Conservation (phyloP, 1,140 invertebrate genomes). For the Bradysia coprophila region DNA sequence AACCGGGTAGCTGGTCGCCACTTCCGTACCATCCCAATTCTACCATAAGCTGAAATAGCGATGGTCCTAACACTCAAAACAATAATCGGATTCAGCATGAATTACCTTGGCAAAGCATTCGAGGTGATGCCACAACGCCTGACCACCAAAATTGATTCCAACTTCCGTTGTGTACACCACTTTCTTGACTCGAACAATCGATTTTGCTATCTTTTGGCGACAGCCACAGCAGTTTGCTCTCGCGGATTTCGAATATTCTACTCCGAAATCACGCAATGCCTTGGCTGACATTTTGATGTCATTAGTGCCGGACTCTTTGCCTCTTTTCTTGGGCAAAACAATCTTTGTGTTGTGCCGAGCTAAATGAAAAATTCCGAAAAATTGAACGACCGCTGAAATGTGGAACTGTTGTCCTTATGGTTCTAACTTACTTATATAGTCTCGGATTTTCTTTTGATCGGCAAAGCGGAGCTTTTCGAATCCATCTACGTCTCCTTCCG, state of each 20-base stretch:
- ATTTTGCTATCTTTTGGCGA: conserved; percentile 51
- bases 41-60: conserved; percentile 8
- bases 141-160: conserved; percentile 58
- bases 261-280: conserved; percentile 44
- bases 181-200: conserved; percentile 54
- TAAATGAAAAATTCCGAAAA: not conserved
- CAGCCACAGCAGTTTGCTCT: conserved; percentile 72
- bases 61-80: too few relatives aligned
- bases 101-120: conserved; percentile 59
- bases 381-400: too few relatives aligned
- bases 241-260: conserved; percentile 83
- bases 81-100: too few relatives aligned
- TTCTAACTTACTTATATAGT: conserved; percentile 40
- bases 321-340: conserved; percentile 14
- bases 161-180: conserved; percentile 70
- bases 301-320: conserved; percentile 15
- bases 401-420: too few relatives aligned
- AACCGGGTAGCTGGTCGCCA: conserved; percentile 56
- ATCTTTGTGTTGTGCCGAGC: not conserved
- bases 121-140: conserved; percentile 78
- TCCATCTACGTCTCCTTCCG: conserved; percentile 60
- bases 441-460: conserved; percentile 71
- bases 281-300: conserved; percentile 19
- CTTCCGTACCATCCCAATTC: conserved; percentile 56
- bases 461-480: conserved; percentile 67